These are phyloP conservation scores for Lasioglossum oenotherae DNA, from an alignment of 2,888 invertebrate species.

Conservation along the genomic window DNA sequence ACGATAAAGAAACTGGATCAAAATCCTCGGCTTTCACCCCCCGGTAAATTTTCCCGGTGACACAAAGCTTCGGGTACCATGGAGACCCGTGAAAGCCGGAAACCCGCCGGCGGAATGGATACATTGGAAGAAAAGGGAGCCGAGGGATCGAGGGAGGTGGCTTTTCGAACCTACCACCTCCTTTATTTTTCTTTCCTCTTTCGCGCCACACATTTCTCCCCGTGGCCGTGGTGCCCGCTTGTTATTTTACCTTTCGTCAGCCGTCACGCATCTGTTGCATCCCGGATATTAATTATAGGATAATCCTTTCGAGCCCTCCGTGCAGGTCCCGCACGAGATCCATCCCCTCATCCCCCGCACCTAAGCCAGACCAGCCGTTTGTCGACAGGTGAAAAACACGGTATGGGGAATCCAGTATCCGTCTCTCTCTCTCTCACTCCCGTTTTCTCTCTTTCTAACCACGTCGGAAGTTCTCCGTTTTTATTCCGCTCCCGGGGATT, in stretches of 20 bases:
- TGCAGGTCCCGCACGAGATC: constrained; percentile 40
- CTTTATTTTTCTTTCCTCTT: constrained; percentile 8
- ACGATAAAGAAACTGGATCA: constrained; percentile 60
- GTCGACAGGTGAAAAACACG: constrained; percentile 47
- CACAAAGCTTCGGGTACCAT: constrained; percentile 53
- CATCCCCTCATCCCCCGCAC: background rate
- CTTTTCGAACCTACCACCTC: constrained; percentile 32
- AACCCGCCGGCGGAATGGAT: constrained; percentile 33
- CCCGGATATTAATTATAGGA: constrained; percentile 79
- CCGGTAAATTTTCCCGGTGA: constrained; percentile 59
- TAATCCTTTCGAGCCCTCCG: constrained; percentile 76
- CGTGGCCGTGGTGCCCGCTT: background rate
- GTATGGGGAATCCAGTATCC: background rate
- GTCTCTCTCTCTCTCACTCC: background rate
- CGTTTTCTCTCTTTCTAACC: background rate
- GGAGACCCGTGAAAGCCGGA: constrained; percentile 24
- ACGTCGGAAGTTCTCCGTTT: constrained; percentile 19
- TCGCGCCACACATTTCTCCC: background rate
- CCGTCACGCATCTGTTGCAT: constrained; percentile 79
- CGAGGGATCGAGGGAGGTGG: constrained; percentile 26
- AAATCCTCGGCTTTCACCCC: constrained; percentile 61
- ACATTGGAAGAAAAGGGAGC: constrained; percentile 8
- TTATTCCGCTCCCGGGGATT: constrained; percentile 38
- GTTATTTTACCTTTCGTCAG: constrained; percentile 67
- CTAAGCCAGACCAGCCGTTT: background rate